A percentile compares a stretch with the other conserved stretches of the same genome.
phyloP scores from a whole-genome alignment of 2,888 invertebrate species.

The Tanytarsus gracilentus region DNA sequence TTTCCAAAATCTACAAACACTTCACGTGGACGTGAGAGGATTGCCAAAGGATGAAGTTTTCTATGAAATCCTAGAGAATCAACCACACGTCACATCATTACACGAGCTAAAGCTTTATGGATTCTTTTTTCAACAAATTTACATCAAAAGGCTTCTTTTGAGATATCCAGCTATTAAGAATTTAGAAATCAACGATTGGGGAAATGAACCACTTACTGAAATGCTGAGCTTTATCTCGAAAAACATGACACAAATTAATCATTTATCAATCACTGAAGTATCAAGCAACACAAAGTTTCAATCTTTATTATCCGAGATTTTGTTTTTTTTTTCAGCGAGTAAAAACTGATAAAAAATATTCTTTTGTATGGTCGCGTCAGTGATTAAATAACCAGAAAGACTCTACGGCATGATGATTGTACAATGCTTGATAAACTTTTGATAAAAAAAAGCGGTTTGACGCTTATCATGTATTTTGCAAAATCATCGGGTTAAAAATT shows the following conservation, averaged over 20 bases:
- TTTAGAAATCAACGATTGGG: constrained; percentile 19
- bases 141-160: background rate
- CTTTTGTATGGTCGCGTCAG: too few species aligned
- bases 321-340: too few species aligned
- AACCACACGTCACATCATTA: background rate
- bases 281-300: background rate
- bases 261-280: background rate
- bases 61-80: background rate
- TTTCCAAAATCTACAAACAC: background rate
- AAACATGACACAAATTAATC: background rate
- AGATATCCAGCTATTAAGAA: constrained; percentile 10
- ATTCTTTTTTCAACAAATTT: constrained; percentile 9
- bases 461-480: too few species aligned
- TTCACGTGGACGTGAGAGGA: background rate
- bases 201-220: background rate
- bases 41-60: constrained; percentile 8
- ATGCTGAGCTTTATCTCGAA: background rate
- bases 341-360: too few species aligned
- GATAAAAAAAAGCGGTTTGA: too few species aligned
- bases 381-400: too few species aligned
- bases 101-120: background rate
- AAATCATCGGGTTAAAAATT: too few species aligned
- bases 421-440: too few species aligned
- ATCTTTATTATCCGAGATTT: too few species aligned
- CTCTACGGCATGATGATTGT: too few species aligned